Evolutionary conservation across 2,113 vertebrate species (phyloP), one percentile per base, ranked within the genome.

Genomic region (Heterotis niloticus): DNA sequence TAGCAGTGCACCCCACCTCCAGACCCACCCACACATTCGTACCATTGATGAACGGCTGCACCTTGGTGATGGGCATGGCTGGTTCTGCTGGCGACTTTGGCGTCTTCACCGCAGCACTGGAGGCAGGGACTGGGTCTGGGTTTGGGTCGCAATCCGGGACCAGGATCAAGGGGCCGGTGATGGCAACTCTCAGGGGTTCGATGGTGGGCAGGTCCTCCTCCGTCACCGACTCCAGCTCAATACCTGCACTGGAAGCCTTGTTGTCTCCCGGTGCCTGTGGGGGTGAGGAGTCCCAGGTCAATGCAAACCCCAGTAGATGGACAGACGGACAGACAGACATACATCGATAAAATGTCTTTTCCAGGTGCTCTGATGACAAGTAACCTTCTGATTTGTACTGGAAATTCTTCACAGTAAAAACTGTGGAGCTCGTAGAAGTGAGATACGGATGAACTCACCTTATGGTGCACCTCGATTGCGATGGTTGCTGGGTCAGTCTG

Each of bases 21-120:
- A 7, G 23, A 59, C 5, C 54, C 18, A 26, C 34, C 29, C 16
- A 16, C 1, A 14, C 12, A n/a, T 29, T 81, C 88, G 16, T 86
- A 92, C 92, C 92, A 20, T 77, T 76, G 0, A 90, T 69, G 56
- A 93, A 92, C 5, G 92, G 90, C 78, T 92, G 91, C 80, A 92
- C 90, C 84, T 92, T 93, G 78, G 90, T 92, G 77, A 91, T 59
- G 1, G 89, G 89, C 88, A 91, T 91, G 65, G 76, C 80, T 0
- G 84, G 82, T 23, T 82, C 84, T 75, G 78, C 23, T 28, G 44
- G n/a, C 77, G 29, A 18, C 57, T 78, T 29, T 74, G 59, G 67
- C 26, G 52, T 10, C 77, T 80, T 80, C 57, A 64, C 44, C 23
- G 1, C 65, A 77, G 23, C 73, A 51, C 44, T 29, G 24, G 51